Evolutionary conservation across 2,888 invertebrate genomes (phyloP).

Genomic region (Magallana nippona): DNA sequence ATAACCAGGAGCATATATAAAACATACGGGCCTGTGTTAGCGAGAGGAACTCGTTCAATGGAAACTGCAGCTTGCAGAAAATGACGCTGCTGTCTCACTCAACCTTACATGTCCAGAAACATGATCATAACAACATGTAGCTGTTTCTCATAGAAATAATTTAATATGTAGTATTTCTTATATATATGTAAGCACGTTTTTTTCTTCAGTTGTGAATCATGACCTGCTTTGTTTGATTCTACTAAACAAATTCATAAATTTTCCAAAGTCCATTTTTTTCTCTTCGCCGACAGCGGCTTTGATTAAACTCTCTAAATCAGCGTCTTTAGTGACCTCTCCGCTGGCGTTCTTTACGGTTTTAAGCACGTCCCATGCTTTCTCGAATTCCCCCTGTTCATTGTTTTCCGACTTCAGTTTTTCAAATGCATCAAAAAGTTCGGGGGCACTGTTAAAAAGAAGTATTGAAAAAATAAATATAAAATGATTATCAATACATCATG

Average conservation of each 20-base stretch:
- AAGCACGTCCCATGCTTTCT: conserved; percentile 63
- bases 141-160: no score
- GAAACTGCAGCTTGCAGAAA: no score
- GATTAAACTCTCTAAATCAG: conserved; percentile 65
- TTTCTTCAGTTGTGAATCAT: neutral
- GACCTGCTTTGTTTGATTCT: conserved; percentile 54
- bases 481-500: neutral
- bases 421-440: conserved; percentile 58
- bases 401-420: conserved; percentile 55
- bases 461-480: neutral
- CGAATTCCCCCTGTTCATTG: conserved; percentile 59
- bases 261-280: conserved; percentile 69
- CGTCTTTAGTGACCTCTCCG: conserved; percentile 59
- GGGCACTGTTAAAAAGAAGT: conserved; percentile 53
- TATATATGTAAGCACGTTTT: neutral
- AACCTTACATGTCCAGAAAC: no score
- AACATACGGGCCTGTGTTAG: no score
- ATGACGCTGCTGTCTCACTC: no score
- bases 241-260: conserved; percentile 67
- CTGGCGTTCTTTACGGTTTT: conserved; percentile 58
- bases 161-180: no score
- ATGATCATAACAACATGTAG: no score
- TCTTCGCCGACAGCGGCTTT: conserved; percentile 66
- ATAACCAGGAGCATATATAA: no score
- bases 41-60: no score